Base-by-base conservation (phyloP, 2,888 invertebrate species). In the Drosophila meridionalis region DNA sequence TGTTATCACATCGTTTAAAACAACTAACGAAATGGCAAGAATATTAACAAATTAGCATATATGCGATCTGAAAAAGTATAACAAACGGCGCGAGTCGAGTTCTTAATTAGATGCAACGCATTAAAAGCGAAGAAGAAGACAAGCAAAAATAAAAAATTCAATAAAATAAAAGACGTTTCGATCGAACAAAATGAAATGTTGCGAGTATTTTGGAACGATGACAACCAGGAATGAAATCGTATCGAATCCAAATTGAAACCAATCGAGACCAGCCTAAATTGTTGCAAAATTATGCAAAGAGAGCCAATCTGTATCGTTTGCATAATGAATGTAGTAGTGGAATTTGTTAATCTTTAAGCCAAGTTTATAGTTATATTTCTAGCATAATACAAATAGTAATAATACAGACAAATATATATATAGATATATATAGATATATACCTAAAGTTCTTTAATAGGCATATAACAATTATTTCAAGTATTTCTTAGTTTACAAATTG, bases 1-100 rank as follows among this genome's bases (percentile, higher is more conserved):
- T 88, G 80, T 89, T 89, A 89, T 90, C 88, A 90, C 89, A 85
- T 89, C 85, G 79, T 88, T 90, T 90, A 87, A 87, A 87, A 89
- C 87, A 80, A 89, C 87, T 87, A 87, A 82, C 86, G 62, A 82
- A 84, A 88, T 83, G 63, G 78, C 75, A 80, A 72, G 78, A 81
- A 83, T 86, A 89, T 86, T 84, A 74, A 42, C 9, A 32, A 59
- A 85, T 76, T 87, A 76, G 77, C 84, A 87, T 79, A 76, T 76
- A 73, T 47, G 59, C 53, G 57, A 55, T 78, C 50, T 52, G 36
- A 57, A 80, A 78, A 80, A 80, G 78, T 80, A 75, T 75, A 78
- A 71, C 81, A 75, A 57, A 67, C 77, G 69, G 53, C 65, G 62
- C 69, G 79, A 67, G 69, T 63, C 78, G 43, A 70, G 64, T 82